These are phyloP conservation scores for Melanerpes formicivorus DNA, from an alignment of 2,113 vertebrate genomes.

Conservation along the genomic window DNA sequence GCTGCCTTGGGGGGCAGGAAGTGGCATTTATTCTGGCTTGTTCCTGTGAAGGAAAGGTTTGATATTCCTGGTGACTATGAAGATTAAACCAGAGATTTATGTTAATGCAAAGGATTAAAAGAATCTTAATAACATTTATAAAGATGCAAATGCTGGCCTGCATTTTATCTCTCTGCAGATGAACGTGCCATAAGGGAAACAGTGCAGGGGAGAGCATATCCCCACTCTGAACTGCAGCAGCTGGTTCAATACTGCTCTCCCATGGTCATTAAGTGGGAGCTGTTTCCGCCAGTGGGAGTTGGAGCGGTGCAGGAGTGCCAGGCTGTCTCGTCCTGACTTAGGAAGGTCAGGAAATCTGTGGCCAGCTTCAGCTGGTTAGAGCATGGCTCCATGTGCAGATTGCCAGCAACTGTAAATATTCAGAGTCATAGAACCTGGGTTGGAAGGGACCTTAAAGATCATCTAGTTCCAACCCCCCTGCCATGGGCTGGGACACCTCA, in stretches of 20 bases:
- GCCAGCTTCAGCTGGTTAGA: not conserved
- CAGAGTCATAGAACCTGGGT: too few species aligned
- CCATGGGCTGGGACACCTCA: too few species aligned
- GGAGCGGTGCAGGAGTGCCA: not conserved
- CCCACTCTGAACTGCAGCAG: not conserved
- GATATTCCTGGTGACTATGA: slow-evolving; percentile 56
- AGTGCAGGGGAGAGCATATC: not conserved
- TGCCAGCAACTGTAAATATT: not conserved
- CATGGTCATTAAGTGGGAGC: slow-evolving; percentile 43
- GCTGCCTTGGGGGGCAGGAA: slow-evolving; percentile 18
- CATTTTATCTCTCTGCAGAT: slow-evolving; percentile 59
- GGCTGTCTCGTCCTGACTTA: not conserved
- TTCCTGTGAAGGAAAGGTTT: slow-evolving; percentile 43
- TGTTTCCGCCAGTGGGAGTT: slow-evolving; percentile 11
- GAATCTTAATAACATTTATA: slow-evolving; percentile 68
- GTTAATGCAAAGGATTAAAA: slow-evolving; percentile 73
- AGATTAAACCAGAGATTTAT: slow-evolving; percentile 71
- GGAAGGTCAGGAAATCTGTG: not conserved
- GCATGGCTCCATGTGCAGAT: not conserved
- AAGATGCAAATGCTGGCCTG: slow-evolving; percentile 68
- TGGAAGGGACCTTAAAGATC: too few species aligned
- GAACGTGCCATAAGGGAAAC: slow-evolving; percentile 64
- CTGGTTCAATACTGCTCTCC: slow-evolving; percentile 69
- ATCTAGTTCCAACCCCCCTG: too few species aligned
- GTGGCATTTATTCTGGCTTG: slow-evolving; percentile 35